phyloP scores from a whole-genome alignment of 2,888 invertebrate genomes.

The Ethmia dodecea region DNA sequence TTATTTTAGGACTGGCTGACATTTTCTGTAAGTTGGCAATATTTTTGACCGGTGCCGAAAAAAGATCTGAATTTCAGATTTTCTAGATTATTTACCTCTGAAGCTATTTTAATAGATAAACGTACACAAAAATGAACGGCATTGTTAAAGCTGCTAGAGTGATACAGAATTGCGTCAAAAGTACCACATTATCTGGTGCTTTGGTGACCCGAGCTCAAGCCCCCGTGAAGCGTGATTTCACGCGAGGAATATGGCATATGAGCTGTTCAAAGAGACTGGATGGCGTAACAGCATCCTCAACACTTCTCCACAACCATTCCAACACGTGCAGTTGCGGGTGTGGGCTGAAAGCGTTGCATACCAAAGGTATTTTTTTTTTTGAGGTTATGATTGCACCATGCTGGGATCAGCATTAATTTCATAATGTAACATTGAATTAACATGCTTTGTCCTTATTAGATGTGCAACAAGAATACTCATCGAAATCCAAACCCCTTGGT shows the following conservation, averaged over 20 bases:
- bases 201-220: constrained; percentile 55
- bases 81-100: too few species aligned
- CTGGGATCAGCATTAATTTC: constrained; percentile 12
- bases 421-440: too few species aligned
- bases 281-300: constrained; percentile 41
- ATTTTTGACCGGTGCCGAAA: constrained; percentile 18
- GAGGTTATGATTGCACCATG: constrained; percentile 65
- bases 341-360: constrained; percentile 79
- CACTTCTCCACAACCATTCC: constrained; percentile 75
- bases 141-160: constrained; percentile 79
- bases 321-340: constrained; percentile 84
- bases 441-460: too few species aligned
- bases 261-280: constrained; percentile 65
- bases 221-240: constrained; percentile 80
- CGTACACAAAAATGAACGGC: constrained; percentile 79
- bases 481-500: constrained; percentile 56
- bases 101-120: too few species aligned
- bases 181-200: constrained; percentile 44
- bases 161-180: constrained; percentile 58
- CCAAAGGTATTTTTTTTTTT: constrained; percentile 79
- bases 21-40: too few species aligned
- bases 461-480: too few species aligned
- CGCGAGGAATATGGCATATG: constrained; percentile 86
- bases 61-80: too few species aligned
- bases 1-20: too few species aligned